Base-by-base conservation (phyloP, 2,113 vertebrate species). In the Oryzias javanicus region DNA sequence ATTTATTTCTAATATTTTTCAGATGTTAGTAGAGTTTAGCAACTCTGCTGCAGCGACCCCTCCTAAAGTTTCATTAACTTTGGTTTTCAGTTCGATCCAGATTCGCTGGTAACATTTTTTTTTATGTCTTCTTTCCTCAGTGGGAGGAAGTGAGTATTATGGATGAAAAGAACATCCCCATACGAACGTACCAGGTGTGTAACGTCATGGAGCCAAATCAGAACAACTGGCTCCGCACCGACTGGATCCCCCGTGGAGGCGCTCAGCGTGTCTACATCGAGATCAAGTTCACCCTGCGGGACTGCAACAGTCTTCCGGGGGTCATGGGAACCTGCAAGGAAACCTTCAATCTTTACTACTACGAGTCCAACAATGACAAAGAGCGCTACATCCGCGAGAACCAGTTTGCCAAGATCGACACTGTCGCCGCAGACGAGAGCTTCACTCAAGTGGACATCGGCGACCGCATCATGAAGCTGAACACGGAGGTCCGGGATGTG, bases 81-180 rank as follows among this genome's bases (percentile, higher is more conserved):
- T 25, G 24, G 18, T 42, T 57, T 58, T 52, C 50, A 53, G 42
- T 67, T 41, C 27, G 46, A 59, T 48, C 29, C 29, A 35, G 51
- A 64, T 46, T 42, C 19, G 20, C 10, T 41, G 51, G 16, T 65
- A 54, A 68, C 54, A 22, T 53, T 64, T 41, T 53, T 64, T 41
- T 46, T 47, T 48, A 25, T 77, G 17, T 65, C 59, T 54, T 7
- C 18, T 76, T 55, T 67, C 55, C 51, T 25, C 89, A 99, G 97
- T 99, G 97, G 97, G 97, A 99, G 84, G 97, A 99, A 82, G 97
- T 99, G 65, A 99, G 97, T 66, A 98, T 98, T 64, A 98, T 98
- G 96, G 97, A 99, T 67, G 97, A 99, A 86, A 98, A 98, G 89
- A 98, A 99, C 46, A 95, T 95, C 49, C 97, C 97, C 0, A 99